Conservation (phyloP, 2,888 invertebrate genomes). For the Melitaea athalia region DNA sequence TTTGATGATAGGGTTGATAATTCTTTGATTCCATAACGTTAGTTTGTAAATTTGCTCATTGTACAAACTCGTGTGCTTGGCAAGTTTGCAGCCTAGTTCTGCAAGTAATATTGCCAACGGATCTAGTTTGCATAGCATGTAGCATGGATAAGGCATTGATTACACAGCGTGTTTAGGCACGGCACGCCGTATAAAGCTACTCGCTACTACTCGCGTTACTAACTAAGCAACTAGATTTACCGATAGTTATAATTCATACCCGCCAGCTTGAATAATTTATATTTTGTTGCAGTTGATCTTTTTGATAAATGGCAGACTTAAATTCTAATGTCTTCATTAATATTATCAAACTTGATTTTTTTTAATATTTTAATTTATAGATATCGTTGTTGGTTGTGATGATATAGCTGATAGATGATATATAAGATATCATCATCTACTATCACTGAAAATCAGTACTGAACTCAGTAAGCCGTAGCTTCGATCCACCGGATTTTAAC, state of each 20-base stretch:
- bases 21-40: conserved; percentile 15
- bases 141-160: conserved; percentile 18
- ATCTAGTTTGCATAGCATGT: conserved; percentile 21
- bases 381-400: too few species aligned
- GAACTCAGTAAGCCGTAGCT: too few species aligned
- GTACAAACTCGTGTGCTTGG: conserved; percentile 22
- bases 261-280: not conserved
- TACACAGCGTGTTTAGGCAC: conserved; percentile 17
- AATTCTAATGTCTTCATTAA: not conserved
- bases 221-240: conserved; percentile 9
- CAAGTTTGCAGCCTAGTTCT: conserved; percentile 26
- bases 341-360: too few species aligned
- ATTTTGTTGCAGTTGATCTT: not conserved
- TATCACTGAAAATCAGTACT: too few species aligned
- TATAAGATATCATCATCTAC: too few species aligned
- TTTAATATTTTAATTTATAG: too few species aligned
- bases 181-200: conserved; percentile 6
- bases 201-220: not conserved
- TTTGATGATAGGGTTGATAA: conserved; percentile 8
- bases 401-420: too few species aligned
- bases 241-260: not conserved
- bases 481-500: too few species aligned
- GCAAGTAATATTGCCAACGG: conserved; percentile 28
- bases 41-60: conserved; percentile 12
- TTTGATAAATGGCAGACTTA: not conserved